Conservation (phyloP, 92 coral and sea anemone genomes). For the Umimayanthus chanpuru region DNA sequence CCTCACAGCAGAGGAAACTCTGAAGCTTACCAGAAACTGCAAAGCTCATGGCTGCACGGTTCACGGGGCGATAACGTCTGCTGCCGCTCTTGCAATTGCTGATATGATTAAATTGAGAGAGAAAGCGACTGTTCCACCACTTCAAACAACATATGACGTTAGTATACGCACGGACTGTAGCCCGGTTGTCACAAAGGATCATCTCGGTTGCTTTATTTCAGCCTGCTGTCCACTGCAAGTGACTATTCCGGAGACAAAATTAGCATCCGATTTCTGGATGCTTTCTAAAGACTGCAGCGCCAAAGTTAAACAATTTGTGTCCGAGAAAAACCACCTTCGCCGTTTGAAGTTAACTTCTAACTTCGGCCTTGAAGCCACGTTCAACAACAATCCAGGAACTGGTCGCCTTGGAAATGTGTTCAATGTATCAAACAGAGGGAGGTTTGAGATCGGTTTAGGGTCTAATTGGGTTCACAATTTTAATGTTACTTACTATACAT, state of each 20-base stretch:
- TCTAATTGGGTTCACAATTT: not conserved
- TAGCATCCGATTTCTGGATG: not conserved
- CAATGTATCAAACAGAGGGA: not conserved
- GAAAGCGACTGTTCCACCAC: not conserved
- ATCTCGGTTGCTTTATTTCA: conserved; percentile 36
- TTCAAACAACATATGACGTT: conserved; percentile 33
- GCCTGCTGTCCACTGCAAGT: conserved; percentile 1
- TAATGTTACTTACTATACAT: not conserved
- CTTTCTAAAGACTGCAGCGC: not conserved
- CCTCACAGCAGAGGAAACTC: conserved; percentile 45
- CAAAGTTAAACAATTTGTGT: not conserved
- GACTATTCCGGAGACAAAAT: not conserved
- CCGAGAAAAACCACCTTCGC: not conserved
- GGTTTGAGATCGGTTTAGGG: not conserved
- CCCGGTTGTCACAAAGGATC: conserved; percentile 33
- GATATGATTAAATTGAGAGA: not conserved
- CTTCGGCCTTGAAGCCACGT: not conserved
- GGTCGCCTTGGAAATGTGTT: conserved; percentile 9
- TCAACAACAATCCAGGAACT: not conserved
- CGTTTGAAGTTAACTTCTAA: not conserved
- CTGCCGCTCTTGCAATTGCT: conserved; percentile 25
- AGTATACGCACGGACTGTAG: conserved; percentile 40
- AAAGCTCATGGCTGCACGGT: conserved; percentile 47
- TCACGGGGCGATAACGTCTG: conserved; percentile 41
- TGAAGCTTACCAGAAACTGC: conserved; percentile 32